Evolutionary conservation across 2,888 invertebrate genomes (phyloP).

Genomic region (Noctua janthina): DNA sequence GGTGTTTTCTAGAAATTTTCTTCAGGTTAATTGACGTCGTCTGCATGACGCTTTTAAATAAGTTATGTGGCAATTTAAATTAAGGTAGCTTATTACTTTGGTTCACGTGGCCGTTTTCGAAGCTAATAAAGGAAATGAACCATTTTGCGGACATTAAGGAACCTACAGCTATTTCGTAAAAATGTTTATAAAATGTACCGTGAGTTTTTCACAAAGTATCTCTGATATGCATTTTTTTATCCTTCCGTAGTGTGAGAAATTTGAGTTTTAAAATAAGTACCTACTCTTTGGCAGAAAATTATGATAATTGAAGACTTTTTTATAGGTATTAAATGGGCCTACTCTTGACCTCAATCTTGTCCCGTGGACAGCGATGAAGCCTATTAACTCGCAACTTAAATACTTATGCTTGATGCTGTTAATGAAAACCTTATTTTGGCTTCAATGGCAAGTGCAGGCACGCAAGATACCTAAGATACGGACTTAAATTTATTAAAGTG

Average conservation of each 20-base stretch:
- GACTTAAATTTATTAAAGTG: background rate
- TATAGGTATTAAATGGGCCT: no score
- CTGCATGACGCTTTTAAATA: background rate
- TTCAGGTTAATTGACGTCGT: background rate
- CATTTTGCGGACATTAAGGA: background rate
- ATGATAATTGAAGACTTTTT: no score
- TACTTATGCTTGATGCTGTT: background rate
- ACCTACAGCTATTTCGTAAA: background rate
- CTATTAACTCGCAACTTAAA: no score
- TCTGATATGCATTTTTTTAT: no score
- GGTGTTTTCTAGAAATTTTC: background rate
- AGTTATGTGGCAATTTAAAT: background rate
- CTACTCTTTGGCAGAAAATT: no score
- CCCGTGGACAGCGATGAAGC: no score
- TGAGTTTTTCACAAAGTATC: no score
- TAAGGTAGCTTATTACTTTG: background rate
- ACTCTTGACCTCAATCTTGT: no score
- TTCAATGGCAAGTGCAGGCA: background rate
- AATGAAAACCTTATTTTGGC: conserved; percentile 27
- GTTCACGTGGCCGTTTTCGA: background rate
- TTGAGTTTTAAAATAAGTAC: background rate
- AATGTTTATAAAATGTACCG: background rate
- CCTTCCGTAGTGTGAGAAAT: background rate
- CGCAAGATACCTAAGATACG: background rate
- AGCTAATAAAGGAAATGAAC: background rate